Percentiles rank a stretch among this genome's conserved stretches.
Evolutionary conservation across 92 coral and sea anemone species (phyloP).

Genomic region (Epizoanthus stellaris): DNA sequence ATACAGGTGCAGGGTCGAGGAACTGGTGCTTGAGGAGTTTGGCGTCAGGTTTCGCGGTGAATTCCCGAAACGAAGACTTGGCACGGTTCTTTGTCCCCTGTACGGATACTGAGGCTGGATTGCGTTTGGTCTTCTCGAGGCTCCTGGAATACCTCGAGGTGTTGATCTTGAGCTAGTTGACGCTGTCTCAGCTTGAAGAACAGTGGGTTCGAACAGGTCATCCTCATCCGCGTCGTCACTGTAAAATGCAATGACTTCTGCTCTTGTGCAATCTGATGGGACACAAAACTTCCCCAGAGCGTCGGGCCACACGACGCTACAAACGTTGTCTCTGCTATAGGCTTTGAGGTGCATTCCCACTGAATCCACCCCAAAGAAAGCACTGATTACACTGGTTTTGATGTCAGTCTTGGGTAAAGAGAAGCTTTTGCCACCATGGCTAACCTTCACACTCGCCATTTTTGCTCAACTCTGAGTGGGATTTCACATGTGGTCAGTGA

Average conservation of each 20-base stretch:
- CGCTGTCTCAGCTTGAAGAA: too few relatives aligned
- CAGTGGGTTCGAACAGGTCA: conserved; percentile 18
- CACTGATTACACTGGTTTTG: neutral
- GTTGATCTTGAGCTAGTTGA: too few relatives aligned
- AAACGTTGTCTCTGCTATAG: neutral
- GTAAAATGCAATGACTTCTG: conserved; percentile 16
- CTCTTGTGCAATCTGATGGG: too few relatives aligned
- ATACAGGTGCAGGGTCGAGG: too few relatives aligned
- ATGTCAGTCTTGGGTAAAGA: neutral
- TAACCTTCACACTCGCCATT: neutral
- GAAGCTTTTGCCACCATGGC: conserved; percentile 13
- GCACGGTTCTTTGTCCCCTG: conserved; percentile 18
- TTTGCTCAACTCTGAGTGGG: neutral
- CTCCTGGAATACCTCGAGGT: too few relatives aligned
- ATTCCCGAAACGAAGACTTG: conserved; percentile 14
- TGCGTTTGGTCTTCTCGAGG: too few relatives aligned
- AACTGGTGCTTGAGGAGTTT: neutral
- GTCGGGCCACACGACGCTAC: too few relatives aligned
- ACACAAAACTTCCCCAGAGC: too few relatives aligned
- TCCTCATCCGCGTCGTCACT: conserved; percentile 23
- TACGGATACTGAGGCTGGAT: too few relatives aligned
- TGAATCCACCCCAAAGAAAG: conserved; percentile 11
- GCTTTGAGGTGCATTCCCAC: conserved; percentile 2
- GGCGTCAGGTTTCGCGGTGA: conserved; percentile 16
- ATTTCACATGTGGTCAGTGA: too few relatives aligned